Conservation (phyloP, 2,797 vertebrate species). For the Tenualosa ilisha region DNA sequence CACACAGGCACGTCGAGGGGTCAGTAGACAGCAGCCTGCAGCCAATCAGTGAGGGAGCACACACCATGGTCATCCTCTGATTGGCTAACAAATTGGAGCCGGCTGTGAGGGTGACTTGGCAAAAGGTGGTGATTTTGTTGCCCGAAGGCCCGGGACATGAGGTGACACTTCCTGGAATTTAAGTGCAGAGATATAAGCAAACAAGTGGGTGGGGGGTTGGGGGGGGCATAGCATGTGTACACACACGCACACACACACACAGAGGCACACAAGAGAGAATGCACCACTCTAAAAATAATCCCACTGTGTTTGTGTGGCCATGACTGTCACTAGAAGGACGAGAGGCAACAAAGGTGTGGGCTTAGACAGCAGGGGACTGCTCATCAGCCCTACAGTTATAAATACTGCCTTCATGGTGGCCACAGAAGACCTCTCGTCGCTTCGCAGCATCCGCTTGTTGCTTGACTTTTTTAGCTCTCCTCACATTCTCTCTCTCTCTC, state of each 20-base stretch:
- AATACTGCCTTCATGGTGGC: not conserved
- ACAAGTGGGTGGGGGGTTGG: conserved; percentile 14
- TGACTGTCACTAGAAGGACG: not conserved
- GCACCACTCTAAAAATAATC: conserved; percentile 11
- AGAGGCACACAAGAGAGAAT: conserved; percentile 23
- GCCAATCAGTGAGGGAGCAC: not conserved
- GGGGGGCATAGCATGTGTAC: not conserved
- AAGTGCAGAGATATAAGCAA: not conserved
- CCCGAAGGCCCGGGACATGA: not conserved
- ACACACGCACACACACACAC: no score
- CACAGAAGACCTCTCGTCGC: not conserved
- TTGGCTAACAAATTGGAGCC: not conserved
- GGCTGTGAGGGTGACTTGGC: not conserved
- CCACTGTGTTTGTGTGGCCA: not conserved
- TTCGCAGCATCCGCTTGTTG: not conserved
- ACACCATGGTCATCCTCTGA: not conserved
- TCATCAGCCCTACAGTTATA: not conserved
- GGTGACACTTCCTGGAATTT: not conserved
- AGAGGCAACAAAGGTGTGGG: not conserved
- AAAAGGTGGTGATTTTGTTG: not conserved
- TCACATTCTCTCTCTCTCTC: not conserved
- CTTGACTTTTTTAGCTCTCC: not conserved
- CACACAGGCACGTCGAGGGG: not conserved
- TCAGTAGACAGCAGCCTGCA: not conserved
- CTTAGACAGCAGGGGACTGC: not conserved